These are phyloP conservation scores for Conops quadrifasciatus DNA, from an alignment of 2,888 invertebrate genomes.

Conservation along the genomic window DNA sequence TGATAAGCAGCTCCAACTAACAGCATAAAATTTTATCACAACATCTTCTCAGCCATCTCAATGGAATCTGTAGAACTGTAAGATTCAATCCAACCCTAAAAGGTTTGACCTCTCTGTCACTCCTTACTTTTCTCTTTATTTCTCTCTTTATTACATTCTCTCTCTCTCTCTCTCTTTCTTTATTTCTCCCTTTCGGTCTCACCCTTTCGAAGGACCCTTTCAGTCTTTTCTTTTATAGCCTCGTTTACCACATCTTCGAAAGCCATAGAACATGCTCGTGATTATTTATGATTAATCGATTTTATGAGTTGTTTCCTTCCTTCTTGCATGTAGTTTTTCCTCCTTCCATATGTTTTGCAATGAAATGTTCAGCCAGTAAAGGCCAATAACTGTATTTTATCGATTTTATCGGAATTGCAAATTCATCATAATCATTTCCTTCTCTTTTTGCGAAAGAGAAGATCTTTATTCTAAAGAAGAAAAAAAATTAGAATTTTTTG, in stretches of 20 bases:
- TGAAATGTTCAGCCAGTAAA: slow-evolving; percentile 19
- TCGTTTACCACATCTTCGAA: neutral
- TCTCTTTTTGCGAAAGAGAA: neutral
- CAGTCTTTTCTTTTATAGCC: neutral
- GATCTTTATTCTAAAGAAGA: neutral
- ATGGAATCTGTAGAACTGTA: too few relatives aligned
- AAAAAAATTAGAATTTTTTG: neutral
- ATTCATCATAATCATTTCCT: slow-evolving; percentile 7
- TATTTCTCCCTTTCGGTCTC: neutral
- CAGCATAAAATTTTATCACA: too few relatives aligned
- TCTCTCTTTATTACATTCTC: neutral
- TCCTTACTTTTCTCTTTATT: neutral
- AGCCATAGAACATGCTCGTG: slow-evolving; percentile 41
- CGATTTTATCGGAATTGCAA: slow-evolving; percentile 19
- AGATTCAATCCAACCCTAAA: too few relatives aligned
- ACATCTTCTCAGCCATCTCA: too few relatives aligned
- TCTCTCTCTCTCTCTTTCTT: neutral
- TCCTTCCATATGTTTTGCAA: slow-evolving; percentile 6
- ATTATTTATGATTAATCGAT: slow-evolving; percentile 57
- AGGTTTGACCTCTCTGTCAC: neutral
- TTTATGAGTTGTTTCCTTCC: slow-evolving; percentile 44
- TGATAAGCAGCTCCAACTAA: too few relatives aligned
- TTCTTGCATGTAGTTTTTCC: neutral
- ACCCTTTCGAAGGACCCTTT: neutral
- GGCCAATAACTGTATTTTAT: slow-evolving; percentile 22